Conservation (phyloP, 2,888 invertebrate species). For the Stenchaetothrips biformis region DNA sequence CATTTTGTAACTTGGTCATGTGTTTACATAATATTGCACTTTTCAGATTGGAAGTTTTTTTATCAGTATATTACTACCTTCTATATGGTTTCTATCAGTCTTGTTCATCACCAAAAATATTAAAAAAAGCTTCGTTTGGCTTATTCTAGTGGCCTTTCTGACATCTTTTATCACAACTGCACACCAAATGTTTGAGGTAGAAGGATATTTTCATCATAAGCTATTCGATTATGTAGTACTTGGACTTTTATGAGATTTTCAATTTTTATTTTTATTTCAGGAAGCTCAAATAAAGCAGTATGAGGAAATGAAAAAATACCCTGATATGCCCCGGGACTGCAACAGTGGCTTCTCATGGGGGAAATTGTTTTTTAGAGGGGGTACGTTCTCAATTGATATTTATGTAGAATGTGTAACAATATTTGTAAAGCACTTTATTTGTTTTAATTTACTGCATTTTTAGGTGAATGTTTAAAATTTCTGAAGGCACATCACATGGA, state of each 20-base stretch:
- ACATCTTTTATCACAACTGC: not conserved
- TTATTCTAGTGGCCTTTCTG: not conserved
- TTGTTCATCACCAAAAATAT: not conserved
- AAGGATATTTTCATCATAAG: not conserved
- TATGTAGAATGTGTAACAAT: too few species aligned
- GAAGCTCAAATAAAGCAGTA: not conserved
- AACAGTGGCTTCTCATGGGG: too few species aligned
- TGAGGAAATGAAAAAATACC: not conserved
- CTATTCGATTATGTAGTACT: not conserved
- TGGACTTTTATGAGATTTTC: not conserved
- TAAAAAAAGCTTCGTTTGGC: not conserved
- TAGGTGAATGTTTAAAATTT: not conserved
- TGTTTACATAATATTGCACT: not conserved
- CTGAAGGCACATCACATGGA: not conserved
- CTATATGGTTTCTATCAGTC: not conserved
- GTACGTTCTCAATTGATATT: too few species aligned
- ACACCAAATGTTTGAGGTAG: not conserved
- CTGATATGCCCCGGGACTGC: not conserved
- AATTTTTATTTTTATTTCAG: not conserved
- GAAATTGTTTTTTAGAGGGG: too few species aligned
- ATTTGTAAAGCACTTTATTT: not conserved
- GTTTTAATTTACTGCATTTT: not conserved
- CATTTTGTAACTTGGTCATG: not conserved
- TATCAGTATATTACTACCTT: not conserved
- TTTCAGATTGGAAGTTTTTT: not conserved